Percentiles rank a stretch among this genome's conserved stretches.
phyloP scores from a whole-genome alignment of 2,797 vertebrate species.

The Malacoraja senta region DNA sequence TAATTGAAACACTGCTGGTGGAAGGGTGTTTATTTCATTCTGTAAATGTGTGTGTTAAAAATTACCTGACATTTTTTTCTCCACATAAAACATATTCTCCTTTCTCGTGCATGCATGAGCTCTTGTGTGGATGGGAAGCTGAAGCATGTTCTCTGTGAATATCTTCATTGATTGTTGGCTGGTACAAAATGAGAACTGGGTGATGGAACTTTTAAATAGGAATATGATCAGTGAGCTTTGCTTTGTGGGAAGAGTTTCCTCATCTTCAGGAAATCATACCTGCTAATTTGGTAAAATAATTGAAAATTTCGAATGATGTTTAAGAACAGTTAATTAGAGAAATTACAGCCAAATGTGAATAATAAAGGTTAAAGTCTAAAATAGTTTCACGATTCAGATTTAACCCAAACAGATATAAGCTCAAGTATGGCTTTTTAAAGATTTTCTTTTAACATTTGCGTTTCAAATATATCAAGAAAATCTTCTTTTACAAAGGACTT shows the following conservation, averaged over 20 bases:
- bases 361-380: not conserved
- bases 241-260: not conserved
- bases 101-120: not conserved
- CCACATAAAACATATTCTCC: not conserved
- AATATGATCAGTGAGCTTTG: not conserved
- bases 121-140: not conserved
- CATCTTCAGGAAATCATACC: not conserved
- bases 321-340: not conserved
- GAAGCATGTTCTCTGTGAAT: not conserved
- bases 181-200: not conserved
- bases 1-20: not conserved
- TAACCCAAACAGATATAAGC: not conserved
- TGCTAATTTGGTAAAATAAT: not conserved
- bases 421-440: not conserved
- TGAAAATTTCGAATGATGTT: not conserved
- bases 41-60: not conserved
- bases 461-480: not conserved
- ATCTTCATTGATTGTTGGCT: not conserved
- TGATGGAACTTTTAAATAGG: not conserved
- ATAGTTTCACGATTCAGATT: not conserved
- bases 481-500: not conserved
- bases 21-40: not conserved
- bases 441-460: not conserved
- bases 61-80: not conserved
- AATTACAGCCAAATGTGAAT: not conserved